Base-by-base conservation (phyloP, 2,888 invertebrate genomes). In the Diaphora mendica region DNA sequence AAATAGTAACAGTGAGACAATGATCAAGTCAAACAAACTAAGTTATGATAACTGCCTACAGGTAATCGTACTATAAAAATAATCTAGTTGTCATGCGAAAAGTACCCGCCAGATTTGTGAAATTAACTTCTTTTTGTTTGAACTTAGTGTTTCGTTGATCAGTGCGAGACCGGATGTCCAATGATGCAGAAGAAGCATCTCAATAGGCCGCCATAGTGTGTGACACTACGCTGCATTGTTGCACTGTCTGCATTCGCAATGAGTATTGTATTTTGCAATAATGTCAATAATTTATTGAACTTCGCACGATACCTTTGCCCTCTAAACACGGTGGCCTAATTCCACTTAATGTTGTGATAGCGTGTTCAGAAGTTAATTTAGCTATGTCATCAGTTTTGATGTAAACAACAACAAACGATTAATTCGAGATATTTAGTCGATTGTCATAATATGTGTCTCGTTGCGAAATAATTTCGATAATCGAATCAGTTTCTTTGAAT, bases 261-360 rank as follows among this genome's bases (percentile, higher is more conserved):
- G n/a, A n/a, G n/a, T n/a, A n/a, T n/a, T n/a, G n/a, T n/a, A n/a
- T n/a, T n/a, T n/a, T n/a, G n/a, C n/a, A n/a, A n/a, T n/a, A n/a
- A n/a, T n/a, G n/a, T n/a, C n/a, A n/a, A n/a, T n/a, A 42, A 15
- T 66, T 35, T 66, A 17, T 26, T 15, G 20, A 30, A 67, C 44
- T 17, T 30, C 23, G 5, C 30, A 67, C 30, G 66, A 17, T 30
- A 20, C 66, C 66, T 30, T 13, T 26, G 30, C 30, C n/a, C 67
- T 30, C 67, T 44, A 33, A 30, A 44, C 67, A 13, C 39, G 30
- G 66, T 67, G 67, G 30, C 67, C 67, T 67, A 48, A 44, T 48
- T 67, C 67, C 5, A 8, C 1, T 5, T 33, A 67, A 67, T 67
- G 44, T 48, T 33, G 8, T 30, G 20, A 67, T 48, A 23, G 44